These are phyloP conservation scores for Phymatocera aterrima DNA, from an alignment of 2,888 invertebrate genomes.

Conservation along the genomic window DNA sequence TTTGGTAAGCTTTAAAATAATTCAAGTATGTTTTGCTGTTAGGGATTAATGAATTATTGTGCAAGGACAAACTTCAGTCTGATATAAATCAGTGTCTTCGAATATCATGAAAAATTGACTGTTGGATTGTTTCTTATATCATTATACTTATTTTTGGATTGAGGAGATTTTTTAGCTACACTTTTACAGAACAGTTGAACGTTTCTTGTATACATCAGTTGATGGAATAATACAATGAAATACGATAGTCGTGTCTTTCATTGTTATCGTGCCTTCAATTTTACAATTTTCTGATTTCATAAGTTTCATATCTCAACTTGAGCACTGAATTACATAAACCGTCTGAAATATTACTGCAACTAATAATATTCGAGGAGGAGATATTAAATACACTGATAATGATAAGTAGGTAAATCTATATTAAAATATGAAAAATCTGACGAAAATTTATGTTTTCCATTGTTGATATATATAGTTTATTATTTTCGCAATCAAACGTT, in stretches of 20 bases:
- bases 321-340: background rate
- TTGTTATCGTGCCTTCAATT: background rate
- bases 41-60: background rate
- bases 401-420: background rate
- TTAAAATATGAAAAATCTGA: background rate
- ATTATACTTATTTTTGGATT: background rate
- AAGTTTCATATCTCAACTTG: background rate
- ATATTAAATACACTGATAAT: conserved; percentile 10
- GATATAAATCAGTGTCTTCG: background rate
- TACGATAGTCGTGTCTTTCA: background rate
- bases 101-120: background rate
- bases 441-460: background rate
- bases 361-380: background rate
- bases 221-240: background rate
- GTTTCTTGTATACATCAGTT: background rate
- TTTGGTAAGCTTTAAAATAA: background rate
- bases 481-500: background rate
- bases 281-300: background rate
- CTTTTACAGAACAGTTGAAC: background rate
- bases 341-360: background rate
- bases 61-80: background rate
- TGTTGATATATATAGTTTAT: conserved; percentile 6
- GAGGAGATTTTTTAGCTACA: background rate
- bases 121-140: background rate
- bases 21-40: background rate